These are phyloP conservation scores for Brachyalestes nurse DNA, from an alignment of 2,797 vertebrate genomes.

Conservation along the genomic window DNA sequence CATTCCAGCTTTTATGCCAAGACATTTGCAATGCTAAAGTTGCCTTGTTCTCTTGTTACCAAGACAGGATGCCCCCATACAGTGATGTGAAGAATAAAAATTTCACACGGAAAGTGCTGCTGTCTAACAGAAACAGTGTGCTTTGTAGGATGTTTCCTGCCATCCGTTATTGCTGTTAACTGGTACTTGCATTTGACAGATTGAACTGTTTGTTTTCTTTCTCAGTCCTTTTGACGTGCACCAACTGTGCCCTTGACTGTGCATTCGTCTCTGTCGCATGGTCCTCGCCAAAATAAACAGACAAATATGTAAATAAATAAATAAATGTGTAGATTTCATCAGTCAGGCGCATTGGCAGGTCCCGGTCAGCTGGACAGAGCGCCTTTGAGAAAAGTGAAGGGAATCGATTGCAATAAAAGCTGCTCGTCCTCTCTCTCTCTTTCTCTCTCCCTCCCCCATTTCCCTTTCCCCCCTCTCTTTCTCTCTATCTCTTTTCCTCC, in stretches of 20 bases:
- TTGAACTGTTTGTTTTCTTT: constrained; percentile 16
- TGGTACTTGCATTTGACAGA: not conserved
- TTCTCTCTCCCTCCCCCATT: constrained; percentile 27
- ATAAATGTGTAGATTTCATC: constrained; percentile 29
- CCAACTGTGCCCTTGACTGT: not conserved
- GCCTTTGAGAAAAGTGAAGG: constrained; percentile 42
- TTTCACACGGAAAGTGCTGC: not conserved
- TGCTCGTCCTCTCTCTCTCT: constrained; percentile 22
- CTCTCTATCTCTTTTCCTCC: constrained; percentile 4
- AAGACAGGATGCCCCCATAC: not conserved
- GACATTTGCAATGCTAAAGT: constrained; percentile 30
- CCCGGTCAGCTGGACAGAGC: constrained; percentile 7
- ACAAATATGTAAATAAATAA: constrained; percentile 35
- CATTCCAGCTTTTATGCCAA: constrained; percentile 15
- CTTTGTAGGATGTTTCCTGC: not conserved
- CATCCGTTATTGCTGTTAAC: constrained; percentile 1
- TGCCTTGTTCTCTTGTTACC: not conserved
- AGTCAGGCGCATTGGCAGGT: constrained; percentile 30
- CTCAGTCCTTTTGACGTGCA: not conserved
- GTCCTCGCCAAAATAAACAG: constrained; percentile 11
- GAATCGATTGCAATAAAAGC: constrained; percentile 49
- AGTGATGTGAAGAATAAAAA: not conserved
- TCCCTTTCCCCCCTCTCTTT: constrained; percentile 12
- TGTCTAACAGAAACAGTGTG: not conserved
- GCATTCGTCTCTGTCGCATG: constrained; percentile 9